phyloP scores from a whole-genome alignment of 2,113 vertebrate species.

The Nothobranchius kuhntae region DNA sequence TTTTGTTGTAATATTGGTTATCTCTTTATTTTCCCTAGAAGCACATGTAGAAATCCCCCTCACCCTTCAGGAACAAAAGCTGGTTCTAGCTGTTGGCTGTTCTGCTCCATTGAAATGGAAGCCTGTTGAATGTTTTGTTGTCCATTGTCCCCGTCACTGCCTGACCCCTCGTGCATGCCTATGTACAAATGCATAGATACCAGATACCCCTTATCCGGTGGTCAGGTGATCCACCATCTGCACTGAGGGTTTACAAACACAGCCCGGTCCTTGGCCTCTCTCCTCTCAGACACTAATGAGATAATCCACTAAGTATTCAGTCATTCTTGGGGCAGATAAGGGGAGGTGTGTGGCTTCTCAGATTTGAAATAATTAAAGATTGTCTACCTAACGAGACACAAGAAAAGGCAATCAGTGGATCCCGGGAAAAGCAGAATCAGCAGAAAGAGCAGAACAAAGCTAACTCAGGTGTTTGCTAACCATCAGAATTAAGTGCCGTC shows the following conservation, averaged over 20 bases:
- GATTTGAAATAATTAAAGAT: slow-evolving; percentile 6
- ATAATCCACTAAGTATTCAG: slow-evolving; percentile 74
- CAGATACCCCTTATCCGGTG: slow-evolving; percentile 24
- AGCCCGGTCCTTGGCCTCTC: slow-evolving; percentile 44
- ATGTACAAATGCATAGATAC: slow-evolving; percentile 33
- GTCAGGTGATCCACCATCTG: slow-evolving; percentile 78
- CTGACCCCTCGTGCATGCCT: slow-evolving; percentile 46
- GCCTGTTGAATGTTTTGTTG: slow-evolving; percentile 70
- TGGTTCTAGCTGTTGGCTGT: slow-evolving; percentile 19
- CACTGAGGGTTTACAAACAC: slow-evolving; percentile 59
- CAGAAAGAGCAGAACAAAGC: too few relatives aligned
- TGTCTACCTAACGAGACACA: too few relatives aligned
- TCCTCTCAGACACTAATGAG: slow-evolving; percentile 70
- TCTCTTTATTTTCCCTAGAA: slow-evolving; percentile 3
- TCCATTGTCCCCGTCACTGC: slow-evolving; percentile 56
- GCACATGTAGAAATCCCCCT: not conserved
- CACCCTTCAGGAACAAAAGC: slow-evolving; percentile 31
- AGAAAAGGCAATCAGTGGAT: too few relatives aligned
- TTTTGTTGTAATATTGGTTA: slow-evolving; percentile 6
- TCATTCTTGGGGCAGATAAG: slow-evolving; percentile 25
- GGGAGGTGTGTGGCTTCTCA: slow-evolving; percentile 19
- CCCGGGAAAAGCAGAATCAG: too few relatives aligned
- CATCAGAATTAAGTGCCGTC: too few relatives aligned
- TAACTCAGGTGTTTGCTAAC: too few relatives aligned
- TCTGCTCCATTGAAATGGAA: slow-evolving; percentile 55